These are phyloP conservation scores for Actinia equina DNA, from an alignment of 64 coral and sea anemone species.

Conservation along the genomic window DNA sequence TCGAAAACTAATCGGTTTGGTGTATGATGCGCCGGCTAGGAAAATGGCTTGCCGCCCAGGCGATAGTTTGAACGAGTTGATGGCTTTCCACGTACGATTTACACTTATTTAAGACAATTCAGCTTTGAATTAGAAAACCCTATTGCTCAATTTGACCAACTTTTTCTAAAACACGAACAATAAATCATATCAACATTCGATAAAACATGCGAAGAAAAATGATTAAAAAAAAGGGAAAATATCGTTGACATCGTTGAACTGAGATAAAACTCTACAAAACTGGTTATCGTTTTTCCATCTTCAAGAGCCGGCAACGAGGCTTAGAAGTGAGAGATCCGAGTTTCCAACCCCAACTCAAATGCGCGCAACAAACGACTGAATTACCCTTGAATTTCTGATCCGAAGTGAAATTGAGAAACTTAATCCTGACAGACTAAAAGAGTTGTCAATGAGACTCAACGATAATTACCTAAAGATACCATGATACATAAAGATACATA, in stretches of 20 bases:
- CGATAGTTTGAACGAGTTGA: neutral
- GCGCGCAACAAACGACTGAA: neutral
- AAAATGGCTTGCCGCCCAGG: neutral
- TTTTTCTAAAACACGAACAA: no score
- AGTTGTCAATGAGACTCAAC: no score
- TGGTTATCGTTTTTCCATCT: neutral
- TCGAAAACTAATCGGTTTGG: neutral
- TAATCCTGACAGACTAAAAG: no score
- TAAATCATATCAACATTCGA: no score
- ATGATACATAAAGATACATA: no score
- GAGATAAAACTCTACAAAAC: neutral
- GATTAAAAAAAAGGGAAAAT: neutral
- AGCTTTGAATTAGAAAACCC: neutral
- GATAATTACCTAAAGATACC: no score
- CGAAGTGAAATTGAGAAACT: no score
- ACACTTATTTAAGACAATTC: neutral
- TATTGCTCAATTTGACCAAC: no score
- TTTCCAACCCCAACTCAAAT: neutral
- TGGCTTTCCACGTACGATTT: neutral
- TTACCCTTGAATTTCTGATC: no score
- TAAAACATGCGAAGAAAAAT: neutral
- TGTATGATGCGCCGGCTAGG: neutral
- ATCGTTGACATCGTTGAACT: neutral
- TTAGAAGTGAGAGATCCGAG: conserved; percentile 5
- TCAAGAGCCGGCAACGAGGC: neutral